Evolutionary conservation across 2,797 vertebrate genomes (phyloP).

Genomic region (Furcifer pardalis): DNA sequence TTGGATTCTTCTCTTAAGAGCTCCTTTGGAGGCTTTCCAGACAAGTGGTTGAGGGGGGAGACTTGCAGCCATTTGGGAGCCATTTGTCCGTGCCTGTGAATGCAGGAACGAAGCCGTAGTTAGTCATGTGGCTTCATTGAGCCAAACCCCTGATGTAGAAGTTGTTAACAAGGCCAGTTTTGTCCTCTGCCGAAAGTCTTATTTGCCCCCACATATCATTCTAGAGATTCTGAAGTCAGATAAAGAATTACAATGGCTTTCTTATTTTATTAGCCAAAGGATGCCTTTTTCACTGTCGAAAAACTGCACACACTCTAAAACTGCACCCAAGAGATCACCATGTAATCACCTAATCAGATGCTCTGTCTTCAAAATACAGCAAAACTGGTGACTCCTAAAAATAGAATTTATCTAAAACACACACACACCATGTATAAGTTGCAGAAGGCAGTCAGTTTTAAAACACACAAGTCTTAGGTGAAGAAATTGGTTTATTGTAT

Average conservation of each 20-base stretch:
- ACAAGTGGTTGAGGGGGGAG: neutral
- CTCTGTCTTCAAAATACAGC: too few species aligned
- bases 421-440: neutral
- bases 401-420: neutral
- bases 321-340: too few species aligned
- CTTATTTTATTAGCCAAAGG: too few species aligned
- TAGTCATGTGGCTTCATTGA: neutral
- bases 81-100: neutral
- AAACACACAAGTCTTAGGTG: neutral
- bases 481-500: conserved; percentile 31
- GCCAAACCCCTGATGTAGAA: neutral
- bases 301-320: too few species aligned
- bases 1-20: neutral
- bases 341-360: too few species aligned
- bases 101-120: neutral
- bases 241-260: too few species aligned
- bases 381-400: neutral
- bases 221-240: neutral
- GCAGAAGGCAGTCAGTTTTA: neutral
- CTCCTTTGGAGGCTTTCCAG: neutral
- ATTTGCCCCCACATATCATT: neutral
- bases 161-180: neutral
- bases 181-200: neutral
- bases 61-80: neutral
- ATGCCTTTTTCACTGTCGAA: too few species aligned